These are phyloP conservation scores for Scaptomyza cyrtandrae DNA, from an alignment of 2,888 invertebrate genomes.

Conservation along the genomic window DNA sequence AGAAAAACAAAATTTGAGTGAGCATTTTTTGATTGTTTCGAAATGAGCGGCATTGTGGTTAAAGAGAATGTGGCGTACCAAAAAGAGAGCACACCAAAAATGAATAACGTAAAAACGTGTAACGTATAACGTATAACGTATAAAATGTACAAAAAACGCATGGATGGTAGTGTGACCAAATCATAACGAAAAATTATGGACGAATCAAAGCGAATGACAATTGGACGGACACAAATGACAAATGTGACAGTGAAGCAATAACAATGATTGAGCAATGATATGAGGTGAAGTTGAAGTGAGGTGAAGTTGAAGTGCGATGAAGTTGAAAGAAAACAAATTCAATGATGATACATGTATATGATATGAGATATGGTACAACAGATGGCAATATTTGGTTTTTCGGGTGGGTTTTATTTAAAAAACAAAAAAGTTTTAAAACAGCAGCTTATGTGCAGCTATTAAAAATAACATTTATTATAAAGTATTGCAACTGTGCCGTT, in stretches of 20 bases:
- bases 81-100: constrained; percentile 56
- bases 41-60: constrained; percentile 47
- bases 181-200: constrained; percentile 54
- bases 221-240: constrained; percentile 30
- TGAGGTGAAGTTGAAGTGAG: constrained; percentile 6
- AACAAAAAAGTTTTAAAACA: constrained; percentile 25
- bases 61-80: constrained; percentile 43
- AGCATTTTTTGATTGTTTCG: constrained; percentile 47
- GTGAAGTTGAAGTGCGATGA: constrained; percentile 1
- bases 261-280: constrained; percentile 5
- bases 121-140: constrained; percentile 58
- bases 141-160: constrained; percentile 63
- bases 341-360: constrained; percentile 3
- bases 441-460: constrained; percentile 47
- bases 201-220: constrained; percentile 9
- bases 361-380: constrained; percentile 31
- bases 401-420: constrained; percentile 24
- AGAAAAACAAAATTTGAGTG: constrained; percentile 76
- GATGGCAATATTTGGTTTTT: constrained; percentile 30
- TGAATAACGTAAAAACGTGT: constrained; percentile 63
- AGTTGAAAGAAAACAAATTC: constrained; percentile 21
- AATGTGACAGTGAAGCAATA: constrained; percentile 22
- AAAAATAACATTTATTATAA: constrained; percentile 24
- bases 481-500: constrained; percentile 58
- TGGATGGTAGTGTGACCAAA: constrained; percentile 64